Base-by-base conservation (phyloP, 2,113 vertebrate species). In the Pelecanus crispus region DNA sequence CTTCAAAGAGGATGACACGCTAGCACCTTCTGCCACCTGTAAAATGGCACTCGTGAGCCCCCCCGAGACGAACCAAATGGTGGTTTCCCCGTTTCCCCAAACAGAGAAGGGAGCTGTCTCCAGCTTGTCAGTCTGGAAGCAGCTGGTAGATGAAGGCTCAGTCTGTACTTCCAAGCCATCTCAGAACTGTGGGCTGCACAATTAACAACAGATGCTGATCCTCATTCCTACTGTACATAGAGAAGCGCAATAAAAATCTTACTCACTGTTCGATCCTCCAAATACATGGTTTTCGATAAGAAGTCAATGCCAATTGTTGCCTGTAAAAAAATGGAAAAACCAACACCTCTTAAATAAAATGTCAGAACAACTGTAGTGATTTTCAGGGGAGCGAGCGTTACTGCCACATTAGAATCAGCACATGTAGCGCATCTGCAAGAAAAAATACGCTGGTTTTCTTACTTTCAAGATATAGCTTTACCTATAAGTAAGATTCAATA, bases 291-390 rank as follows among this genome's bases (percentile, higher is more conserved):
- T 99, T 99, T 99, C 36, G 99, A 99, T 97, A 99, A 98, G 98
- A 99, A 99, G 97, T 99, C 99, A 72, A 99, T 99, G 98, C 99
- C 99, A 98, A 99, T 99, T 87, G 99, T 99, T 96, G 99, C 99
- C 99, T 99, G 97, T 49, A 97, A 97, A 93, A 90, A 66, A 87
- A 87, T 66, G 9, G 34, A n/a, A 75, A 75, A 63, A 52, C 2
- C 65, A 89, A 45, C 17, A 63, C 6, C 7, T 77, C 65, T 88
- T 78, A 67, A 44, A 56, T 24, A 29, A 80, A 73, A 38, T 0
- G 2, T 10, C 50, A 26, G 16, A 50, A 88, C 13, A 44, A 49
- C 13, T 8, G 38, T 2, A 63, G 61, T 7, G 56, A 21, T 70
- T 71, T 40, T 40, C 50, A 88, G 75, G 25, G 32, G 19, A 78